Evolutionary conservation across 2,797 vertebrate genomes (phyloP), one percentile per base, ranked within the genome.

Genomic region (Rhinichthys osculus): DNA sequence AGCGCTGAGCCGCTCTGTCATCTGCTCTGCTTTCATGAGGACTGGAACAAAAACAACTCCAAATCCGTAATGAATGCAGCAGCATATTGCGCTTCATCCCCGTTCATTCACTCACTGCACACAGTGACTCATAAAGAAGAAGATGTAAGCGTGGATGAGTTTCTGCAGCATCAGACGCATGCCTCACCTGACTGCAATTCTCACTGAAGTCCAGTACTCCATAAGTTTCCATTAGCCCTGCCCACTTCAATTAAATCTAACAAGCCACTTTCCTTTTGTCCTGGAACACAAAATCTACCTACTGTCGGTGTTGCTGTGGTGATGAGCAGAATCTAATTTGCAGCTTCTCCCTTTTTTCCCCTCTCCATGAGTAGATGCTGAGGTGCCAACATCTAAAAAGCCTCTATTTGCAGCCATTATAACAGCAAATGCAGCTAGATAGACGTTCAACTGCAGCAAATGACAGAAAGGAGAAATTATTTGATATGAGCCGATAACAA

Each of bases 231-330:
- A 84, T 83, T 77, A 86, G 44, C 86, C 82, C 67, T 35, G 47
- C 70, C 73, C 72, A 71, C 85, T 86, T 84, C 83, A 73, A 89
- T 88, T 84, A 84, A 83, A 79, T 72, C 78, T 78, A 70, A 86
- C 84, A 50, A 78, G 73, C 67, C 85, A 59, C 81, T 86, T 82
- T 86, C 19, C 70, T 86, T 86, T 67, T 82, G 84, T 84, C 80
- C 84, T 62, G 52, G 78, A 72, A 82, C 83, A 76, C 70, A 23
- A 74, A 83, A 72, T 87, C 83, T 54, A 83, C 80, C 83, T 84
- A 74, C 84, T 79, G 84, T 69, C 72, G 57, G 64, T 83, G 86
- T 83, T 85, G 82, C 73, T 85, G 87, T 82, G 84, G 73, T 82
- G 73, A 87, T 81, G 82, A 84, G 71, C 78, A 35, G 19, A 81